A percentile compares a stretch with the other conserved stretches of the same genome.
Evolutionary conservation across 1,140 invertebrate species (phyloP).

Genomic region (Drosophila teissieri): DNA sequence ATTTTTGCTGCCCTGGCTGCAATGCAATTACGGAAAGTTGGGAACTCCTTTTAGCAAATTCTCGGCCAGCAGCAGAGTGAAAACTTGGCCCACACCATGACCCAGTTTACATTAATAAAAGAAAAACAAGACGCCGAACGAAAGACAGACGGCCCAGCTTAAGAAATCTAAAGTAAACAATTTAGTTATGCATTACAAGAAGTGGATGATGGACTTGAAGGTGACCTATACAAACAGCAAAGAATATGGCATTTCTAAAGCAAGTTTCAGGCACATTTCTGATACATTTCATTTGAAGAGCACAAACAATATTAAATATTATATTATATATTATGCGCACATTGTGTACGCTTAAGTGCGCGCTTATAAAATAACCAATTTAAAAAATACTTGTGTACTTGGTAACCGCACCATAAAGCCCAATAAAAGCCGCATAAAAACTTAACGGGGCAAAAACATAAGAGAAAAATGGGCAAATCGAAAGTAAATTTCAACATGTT

Average conservation of each 20-base stretch:
- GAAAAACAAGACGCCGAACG: slow-evolving; percentile 1
- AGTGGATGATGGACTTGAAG: not conserved
- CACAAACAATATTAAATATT: too few species aligned
- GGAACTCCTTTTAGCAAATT: slow-evolving; percentile 27
- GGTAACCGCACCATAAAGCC: slow-evolving; percentile 29
- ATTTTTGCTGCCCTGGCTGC: slow-evolving; percentile 32
- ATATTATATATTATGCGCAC: too few species aligned
- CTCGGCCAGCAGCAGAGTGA: slow-evolving; percentile 11
- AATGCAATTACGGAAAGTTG: slow-evolving; percentile 64
- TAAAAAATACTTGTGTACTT: not conserved
- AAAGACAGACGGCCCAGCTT: slow-evolving; percentile 21
- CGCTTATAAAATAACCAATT: not conserved
- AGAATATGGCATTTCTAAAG: too few species aligned
- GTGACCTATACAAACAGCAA: not conserved
- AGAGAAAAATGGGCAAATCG: slow-evolving; percentile 50
- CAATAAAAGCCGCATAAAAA: slow-evolving; percentile 63
- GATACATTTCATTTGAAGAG: too few species aligned
- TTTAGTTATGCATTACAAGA: slow-evolving; percentile 4
- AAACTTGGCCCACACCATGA: slow-evolving; percentile 59
- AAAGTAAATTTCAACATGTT: slow-evolving; percentile 64
- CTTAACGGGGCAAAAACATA: slow-evolving; percentile 60
- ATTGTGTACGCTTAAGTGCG: too few species aligned
- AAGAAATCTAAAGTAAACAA: slow-evolving; percentile 39
- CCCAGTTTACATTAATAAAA: slow-evolving; percentile 45
- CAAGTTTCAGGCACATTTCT: too few species aligned